Evolutionary conservation across 2,888 invertebrate genomes (phyloP), one percentile per base, ranked within the genome.

Genomic region (Orgyia antiqua): DNA sequence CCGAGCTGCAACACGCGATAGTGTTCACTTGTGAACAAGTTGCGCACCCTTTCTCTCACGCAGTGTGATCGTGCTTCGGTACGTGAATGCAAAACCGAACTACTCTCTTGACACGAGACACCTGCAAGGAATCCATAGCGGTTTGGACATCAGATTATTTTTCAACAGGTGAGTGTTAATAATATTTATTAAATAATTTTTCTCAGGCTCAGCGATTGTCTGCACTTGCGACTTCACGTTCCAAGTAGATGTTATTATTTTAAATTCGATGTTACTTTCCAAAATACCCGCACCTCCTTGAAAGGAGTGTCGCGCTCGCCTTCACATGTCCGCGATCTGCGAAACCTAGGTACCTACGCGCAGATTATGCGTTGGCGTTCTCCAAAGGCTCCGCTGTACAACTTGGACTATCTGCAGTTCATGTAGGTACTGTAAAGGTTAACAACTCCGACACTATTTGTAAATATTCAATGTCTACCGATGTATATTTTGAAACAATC

Each of bases 81-180:
- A 79, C 79, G 78, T 84, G 82, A 77, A 79, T 83, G 75, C 80
- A 69, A 80, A 83, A 78, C 78, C 83, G 84, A 82, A 82, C 78
- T 74, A 62, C 71, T 74, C 72, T 75, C 72, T 72, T 72, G 58
- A 68, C 66, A 74, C 69, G 55, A 72, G 67, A 70, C 62, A 65
- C 43, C 66, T 53, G 53, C 56, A 50, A 66, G 68, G 71, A 71
- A 72, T 66, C 75, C 65, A 49, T 62, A 51, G 45, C 66, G 53
- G 47, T 43, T 60, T 54, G 67, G 68, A 69, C 55, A 53, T 75
- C 66, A 65, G 55, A 52, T 6, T 56, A 51, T 62, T 58, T 70
- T 67, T 54, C 51, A 58, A 59, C 61, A 72, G 82, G 84, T 84
- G 47, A 79, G 82, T 70, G 36, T 29, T 27, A 36, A 45, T 45